phyloP scores from a whole-genome alignment of 1,140 invertebrate genomes.

The Dendroctonus ponderosae region DNA sequence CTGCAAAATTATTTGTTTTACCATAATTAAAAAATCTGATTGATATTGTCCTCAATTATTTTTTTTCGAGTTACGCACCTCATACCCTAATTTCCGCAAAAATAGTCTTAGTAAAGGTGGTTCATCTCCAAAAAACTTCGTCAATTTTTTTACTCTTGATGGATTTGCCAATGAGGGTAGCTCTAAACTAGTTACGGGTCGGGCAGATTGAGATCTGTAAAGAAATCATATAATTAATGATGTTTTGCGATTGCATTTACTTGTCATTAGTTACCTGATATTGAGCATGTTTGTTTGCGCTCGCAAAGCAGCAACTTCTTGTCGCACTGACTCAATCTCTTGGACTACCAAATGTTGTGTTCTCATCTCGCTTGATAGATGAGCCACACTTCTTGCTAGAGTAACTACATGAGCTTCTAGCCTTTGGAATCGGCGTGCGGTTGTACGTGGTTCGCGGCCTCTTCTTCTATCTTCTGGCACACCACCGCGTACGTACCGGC shows the following conservation, averaged over 20 bases:
- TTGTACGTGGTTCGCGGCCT: conserved; percentile 73
- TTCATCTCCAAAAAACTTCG: conserved; percentile 92
- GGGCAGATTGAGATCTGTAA: conserved; percentile 54
- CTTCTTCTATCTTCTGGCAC: conserved; percentile 67
- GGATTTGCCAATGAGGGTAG: conserved; percentile 76
- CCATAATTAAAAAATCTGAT: neutral
- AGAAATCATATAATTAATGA: neutral
- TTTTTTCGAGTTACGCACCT: conserved; percentile 58
- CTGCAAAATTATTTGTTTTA: conserved; percentile 56
- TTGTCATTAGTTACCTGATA: conserved; percentile 42
- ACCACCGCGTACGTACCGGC: conserved; percentile 48
- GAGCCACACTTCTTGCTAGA: conserved; percentile 86
- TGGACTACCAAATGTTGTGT: conserved; percentile 87
- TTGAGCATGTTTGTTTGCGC: conserved; percentile 64
- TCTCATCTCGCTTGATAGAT: conserved; percentile 88
- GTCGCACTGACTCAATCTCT: conserved; percentile 85
- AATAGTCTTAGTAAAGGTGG: conserved; percentile 86
- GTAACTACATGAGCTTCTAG: conserved; percentile 91
- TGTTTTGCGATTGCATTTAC: neutral
- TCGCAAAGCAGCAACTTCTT: conserved; percentile 77
- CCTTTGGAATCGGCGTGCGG: conserved; percentile 85
- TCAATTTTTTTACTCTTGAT: conserved; percentile 76
- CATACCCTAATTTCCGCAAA: conserved; percentile 88
- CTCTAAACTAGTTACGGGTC: conserved; percentile 54
- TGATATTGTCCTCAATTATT: no score